Evolutionary conservation across 1,140 invertebrate species (phyloP).

Genomic region (Drosophila santomea): DNA sequence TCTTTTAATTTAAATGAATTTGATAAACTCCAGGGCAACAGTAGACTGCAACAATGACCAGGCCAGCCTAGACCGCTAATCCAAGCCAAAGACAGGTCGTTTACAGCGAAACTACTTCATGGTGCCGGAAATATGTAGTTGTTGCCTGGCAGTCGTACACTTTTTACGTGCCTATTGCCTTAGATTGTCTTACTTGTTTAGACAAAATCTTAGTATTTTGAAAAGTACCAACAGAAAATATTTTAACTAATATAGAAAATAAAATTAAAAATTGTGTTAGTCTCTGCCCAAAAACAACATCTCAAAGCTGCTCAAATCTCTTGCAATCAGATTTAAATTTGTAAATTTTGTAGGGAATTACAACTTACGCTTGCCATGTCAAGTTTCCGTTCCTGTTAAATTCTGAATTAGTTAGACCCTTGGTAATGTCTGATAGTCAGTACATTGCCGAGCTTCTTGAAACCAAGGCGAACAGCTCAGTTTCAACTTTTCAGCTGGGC

Average conservation of each 20-base stretch:
- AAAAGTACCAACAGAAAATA: background rate
- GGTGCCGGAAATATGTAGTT: slow-evolving; percentile 47
- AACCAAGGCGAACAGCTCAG: slow-evolving; percentile 1
- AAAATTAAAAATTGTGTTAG: too few relatives aligned
- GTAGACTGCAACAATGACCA: slow-evolving; percentile 40
- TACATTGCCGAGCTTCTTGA: slow-evolving; percentile 11
- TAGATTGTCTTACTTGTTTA: slow-evolving; percentile 9
- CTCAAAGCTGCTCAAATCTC: too few relatives aligned
- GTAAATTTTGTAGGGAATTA: too few relatives aligned
- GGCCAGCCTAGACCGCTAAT: background rate
- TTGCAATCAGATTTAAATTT: too few relatives aligned
- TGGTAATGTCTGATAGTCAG: background rate
- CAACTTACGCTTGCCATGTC: too few relatives aligned
- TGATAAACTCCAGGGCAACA: slow-evolving; percentile 46
- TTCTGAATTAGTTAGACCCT: background rate
- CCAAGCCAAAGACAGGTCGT: slow-evolving; percentile 5
- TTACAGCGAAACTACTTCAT: slow-evolving; percentile 23
- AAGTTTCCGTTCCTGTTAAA: too few relatives aligned
- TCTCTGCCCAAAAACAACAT: background rate
- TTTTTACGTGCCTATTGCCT: background rate
- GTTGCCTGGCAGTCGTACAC: background rate
- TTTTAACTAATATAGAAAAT: background rate
- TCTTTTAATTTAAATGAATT: slow-evolving; percentile 51
- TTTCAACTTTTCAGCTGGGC: slow-evolving; percentile 9
- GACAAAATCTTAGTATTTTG: slow-evolving; percentile 19